These are phyloP conservation scores for Acronicta leporina DNA, from an alignment of 2,888 invertebrate species.

Conservation along the genomic window DNA sequence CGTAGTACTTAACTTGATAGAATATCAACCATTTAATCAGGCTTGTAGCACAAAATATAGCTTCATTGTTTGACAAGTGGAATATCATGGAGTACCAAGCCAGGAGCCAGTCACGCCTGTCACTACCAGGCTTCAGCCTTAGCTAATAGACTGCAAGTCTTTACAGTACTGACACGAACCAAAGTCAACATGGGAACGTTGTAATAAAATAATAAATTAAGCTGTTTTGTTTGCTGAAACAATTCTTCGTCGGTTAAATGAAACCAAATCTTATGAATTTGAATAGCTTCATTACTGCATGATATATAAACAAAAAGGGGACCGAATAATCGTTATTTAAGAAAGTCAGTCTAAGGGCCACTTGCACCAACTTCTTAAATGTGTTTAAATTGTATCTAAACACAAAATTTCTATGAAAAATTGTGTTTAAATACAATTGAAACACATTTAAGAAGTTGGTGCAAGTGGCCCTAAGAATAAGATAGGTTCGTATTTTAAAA, in stretches of 20 bases:
- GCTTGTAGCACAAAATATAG: slow-evolving; percentile 1
- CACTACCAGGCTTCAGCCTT: slow-evolving; percentile 18
- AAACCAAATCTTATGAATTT: background rate
- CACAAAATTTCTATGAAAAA: too few species aligned
- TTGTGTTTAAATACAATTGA: too few species aligned
- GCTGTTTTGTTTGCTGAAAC: too few species aligned
- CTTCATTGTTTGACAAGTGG: slow-evolving; percentile 1
- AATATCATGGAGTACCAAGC: too few species aligned
- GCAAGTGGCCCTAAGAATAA: too few species aligned
- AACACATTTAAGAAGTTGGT: too few species aligned
- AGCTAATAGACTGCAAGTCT: background rate
- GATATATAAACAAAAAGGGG: too few species aligned
- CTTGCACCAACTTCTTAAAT: too few species aligned
- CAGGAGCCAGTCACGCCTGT: slow-evolving; percentile 17
- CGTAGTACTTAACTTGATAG: background rate
- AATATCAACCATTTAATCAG: slow-evolving; percentile 1
- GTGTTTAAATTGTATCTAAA: too few species aligned
- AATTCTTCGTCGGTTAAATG: background rate
- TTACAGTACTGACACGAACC: slow-evolving; percentile 2
- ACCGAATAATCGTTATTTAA: too few species aligned
- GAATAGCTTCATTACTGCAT: too few species aligned
- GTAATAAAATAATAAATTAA: background rate
- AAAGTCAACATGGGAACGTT: background rate
- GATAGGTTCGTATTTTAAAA: too few species aligned
- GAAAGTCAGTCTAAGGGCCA: slow-evolving; percentile 13